Conservation (phyloP, 2,797 vertebrate species). For the Anguilla pacifica region DNA sequence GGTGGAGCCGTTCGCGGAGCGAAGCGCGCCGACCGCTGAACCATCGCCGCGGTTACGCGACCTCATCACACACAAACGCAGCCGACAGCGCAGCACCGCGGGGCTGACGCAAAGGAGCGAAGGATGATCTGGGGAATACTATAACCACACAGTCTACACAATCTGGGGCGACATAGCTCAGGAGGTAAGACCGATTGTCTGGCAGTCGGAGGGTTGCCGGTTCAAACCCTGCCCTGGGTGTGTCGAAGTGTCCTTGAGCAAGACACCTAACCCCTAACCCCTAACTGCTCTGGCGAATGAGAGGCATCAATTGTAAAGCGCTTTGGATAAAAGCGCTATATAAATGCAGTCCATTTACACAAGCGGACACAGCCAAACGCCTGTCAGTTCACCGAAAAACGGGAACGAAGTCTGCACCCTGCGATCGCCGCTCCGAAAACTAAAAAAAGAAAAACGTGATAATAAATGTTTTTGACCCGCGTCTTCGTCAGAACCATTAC, state of each 20-base stretch:
- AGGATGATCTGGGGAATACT: too few relatives aligned
- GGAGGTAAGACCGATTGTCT: too few relatives aligned
- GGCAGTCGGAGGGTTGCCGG: too few relatives aligned
- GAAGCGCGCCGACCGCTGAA: neutral
- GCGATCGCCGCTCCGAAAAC: neutral
- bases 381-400: neutral
- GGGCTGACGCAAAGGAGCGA: neutral
- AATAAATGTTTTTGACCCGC: neutral
- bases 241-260: too few relatives aligned
- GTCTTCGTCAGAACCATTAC: neutral
- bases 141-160: too few relatives aligned
- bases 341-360: too few relatives aligned
- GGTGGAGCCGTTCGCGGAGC: neutral
- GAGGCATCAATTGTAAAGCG: too few relatives aligned
- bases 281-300: too few relatives aligned
- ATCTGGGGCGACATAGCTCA: too few relatives aligned
- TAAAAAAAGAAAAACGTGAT: neutral
- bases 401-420: neutral
- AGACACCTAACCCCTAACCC: too few relatives aligned
- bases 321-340: too few relatives aligned
- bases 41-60: neutral
- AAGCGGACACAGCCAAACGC: neutral
- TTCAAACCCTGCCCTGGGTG: too few relatives aligned
- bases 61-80: neutral
- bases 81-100: neutral